Evolutionary conservation across 2,113 vertebrate species (phyloP), one percentile per base, ranked within the genome.

Genomic region (Illadopsis cleaveri): DNA sequence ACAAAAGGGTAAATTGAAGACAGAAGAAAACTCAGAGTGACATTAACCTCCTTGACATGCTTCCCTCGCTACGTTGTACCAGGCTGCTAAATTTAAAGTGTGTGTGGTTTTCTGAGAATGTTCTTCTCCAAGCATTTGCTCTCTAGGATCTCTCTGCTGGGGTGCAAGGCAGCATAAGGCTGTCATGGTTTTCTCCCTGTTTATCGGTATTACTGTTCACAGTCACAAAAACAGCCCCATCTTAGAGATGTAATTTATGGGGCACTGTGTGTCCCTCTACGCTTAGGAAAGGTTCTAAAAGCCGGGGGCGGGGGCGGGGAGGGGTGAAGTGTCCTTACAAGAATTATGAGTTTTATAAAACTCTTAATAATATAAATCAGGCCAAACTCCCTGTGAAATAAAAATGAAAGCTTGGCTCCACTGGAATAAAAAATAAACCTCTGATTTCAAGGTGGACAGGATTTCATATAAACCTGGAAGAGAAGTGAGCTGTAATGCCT

Each of bases 391-490:
- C 48, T 57, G 14, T 56, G 61, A 84, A 82, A 87, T 50, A 68
- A 64, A 92, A 92, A 61, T 11, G 22, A 86, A 79, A 87, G 21
- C 25, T 75, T 85, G 53, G 31, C 61, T 93, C 40, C 42, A 47
- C 25, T 85, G 54, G 83, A 94, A 76, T 73, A 56, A 66, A 85
- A 72, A 25, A 71, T 61, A 82, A 92, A 89, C 57, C 37, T 92
- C 53, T 72, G 24, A 28, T 83, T 88, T 93, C 51, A 72, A 58
- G 48, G 57, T 71, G 45, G 56, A 28, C 51, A 71, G 78, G 77
- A 85, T 85, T 91, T 85, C 53, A 57, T 50, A 40, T 45, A 65
- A 85, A 88, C 31, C 53, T 88, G 38, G 53, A 90, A 82, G 48
- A 82, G 19, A 69, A 94, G 65, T 50, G 4, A 3, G 50, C 5